Base-by-base conservation (phyloP, 2,888 invertebrate genomes). In the Heteromurus nitidus region DNA sequence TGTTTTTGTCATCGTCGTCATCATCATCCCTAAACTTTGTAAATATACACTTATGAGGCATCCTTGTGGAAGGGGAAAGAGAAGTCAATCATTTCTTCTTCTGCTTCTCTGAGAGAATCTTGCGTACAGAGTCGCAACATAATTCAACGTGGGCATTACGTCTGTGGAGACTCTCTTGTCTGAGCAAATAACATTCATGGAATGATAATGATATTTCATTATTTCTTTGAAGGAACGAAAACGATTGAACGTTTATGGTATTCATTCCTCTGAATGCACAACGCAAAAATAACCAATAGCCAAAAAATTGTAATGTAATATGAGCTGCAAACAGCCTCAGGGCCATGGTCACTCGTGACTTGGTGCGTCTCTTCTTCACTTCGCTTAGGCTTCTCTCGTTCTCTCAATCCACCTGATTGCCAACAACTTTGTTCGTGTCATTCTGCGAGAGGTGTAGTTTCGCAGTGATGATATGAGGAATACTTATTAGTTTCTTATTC, bases 261-360 rank as follows among this genome's bases (percentile, higher is more conserved):
- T n/a, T n/a, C n/a, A n/a, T n/a, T n/a, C n/a, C n/a, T n/a, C n/a
- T n/a, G n/a, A n/a, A n/a, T n/a, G n/a, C n/a, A n/a, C n/a, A n/a
- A n/a, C n/a, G n/a, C n/a, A n/a, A n/a, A n/a, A n/a, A n/a, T n/a
- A n/a, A n/a, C n/a, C n/a, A n/a, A n/a, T n/a, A n/a, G n/a, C n/a
- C n/a, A n/a, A n/a, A n/a, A n/a, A n/a, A n/a, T n/a, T n/a, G n/a
- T n/a, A n/a, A n/a, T n/a, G n/a, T n/a, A n/a, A 36, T 47, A 47
- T 47, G 16, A 36, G 5, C 36, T n/a, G 16, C 47, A 47, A 3
- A 47, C 11, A 47, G 79, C 70, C 64, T 80, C 67, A 80, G 72
- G 80, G 80, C 80, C 80, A 80, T 67, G 80, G 80, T 67, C 80
- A 80, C 24, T 72, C 80, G 80, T 80, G 80, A 80, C 80, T 73